Evolutionary conservation across 37 sponge, comb jelly and placozoan species (phyloP), one percentile per base, ranked within the genome.

Genomic region (Oscarella lobularis): DNA sequence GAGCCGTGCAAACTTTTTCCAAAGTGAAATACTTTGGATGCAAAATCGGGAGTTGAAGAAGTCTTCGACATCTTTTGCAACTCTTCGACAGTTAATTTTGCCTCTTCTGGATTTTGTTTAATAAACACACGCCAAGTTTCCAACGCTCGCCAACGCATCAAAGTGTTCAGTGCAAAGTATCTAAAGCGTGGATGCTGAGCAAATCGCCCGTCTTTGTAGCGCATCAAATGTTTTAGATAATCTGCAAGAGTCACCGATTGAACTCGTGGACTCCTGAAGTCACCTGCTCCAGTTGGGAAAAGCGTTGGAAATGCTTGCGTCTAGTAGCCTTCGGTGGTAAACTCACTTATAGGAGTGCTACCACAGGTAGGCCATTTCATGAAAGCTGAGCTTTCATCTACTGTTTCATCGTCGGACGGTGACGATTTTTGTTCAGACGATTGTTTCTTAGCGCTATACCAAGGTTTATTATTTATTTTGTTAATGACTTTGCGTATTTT

Each of bases 11-110:
- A 41, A 31, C 67, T 65, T 39, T 66, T 30, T 2, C 78, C 83
- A 78, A 37, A 86, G 73, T 69, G 79, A 31, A 78, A 73, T 36
- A 77, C 82, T 35, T 73, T 33, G 36, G 74, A 82, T 48, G 83
- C 72, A 54, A 86, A 74, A n/a, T n/a, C n/a, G n/a, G n/a, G n/a
- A n/a, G n/a, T n/a, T n/a, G n/a, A n/a, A n/a, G n/a, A n/a, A n/a
- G n/a, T n/a, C n/a, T n/a, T n/a, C 66, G 79, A 74, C 85, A 85
- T 85, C 30, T 85, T 81, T 3, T 41, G 36, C 6, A 78, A 74
- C 6, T 79, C 80, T 36, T 79, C 78, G 31, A 71, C 66, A 1
- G 73, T 41, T 9, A 82, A 74, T 1, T 82, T 77, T 3, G 41
- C 71, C 65, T 82, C 83, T 36, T n/a, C 40, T 3, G 39, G 48